Evolutionary conservation across 2,113 vertebrate species (phyloP).

Genomic region (Holacanthus passer): DNA sequence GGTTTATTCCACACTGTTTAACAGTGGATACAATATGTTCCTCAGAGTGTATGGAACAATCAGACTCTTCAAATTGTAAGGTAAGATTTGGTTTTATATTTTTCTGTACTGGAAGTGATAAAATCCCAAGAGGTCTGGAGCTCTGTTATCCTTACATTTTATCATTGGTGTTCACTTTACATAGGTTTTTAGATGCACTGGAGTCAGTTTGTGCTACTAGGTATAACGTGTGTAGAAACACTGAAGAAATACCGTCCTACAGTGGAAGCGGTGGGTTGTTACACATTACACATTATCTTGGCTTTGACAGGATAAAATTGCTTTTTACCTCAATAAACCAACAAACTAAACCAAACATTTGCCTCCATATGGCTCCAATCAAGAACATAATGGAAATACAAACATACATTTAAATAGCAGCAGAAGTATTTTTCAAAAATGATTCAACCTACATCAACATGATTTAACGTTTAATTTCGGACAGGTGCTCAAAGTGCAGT

Average conservation of each 20-base stretch:
- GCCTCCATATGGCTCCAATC: not conserved
- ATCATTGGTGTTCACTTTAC: not conserved
- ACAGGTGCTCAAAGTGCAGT: conserved; percentile 24
- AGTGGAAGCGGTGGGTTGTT: not conserved
- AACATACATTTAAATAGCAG: not conserved
- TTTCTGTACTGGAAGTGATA: not conserved
- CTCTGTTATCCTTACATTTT: not conserved
- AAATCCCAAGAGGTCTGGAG: no score
- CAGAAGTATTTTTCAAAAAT: conserved; percentile 16
- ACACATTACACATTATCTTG: no score
- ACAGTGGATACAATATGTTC: no score
- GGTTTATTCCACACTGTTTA: not conserved
- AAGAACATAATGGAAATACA: not conserved
- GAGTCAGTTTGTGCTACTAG: not conserved
- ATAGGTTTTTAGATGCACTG: not conserved
- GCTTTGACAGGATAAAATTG: not conserved
- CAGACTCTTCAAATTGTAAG: not conserved
- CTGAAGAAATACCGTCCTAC: no score
- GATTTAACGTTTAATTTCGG: conserved; percentile 7
- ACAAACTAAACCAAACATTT: not conserved
- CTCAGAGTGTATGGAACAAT: not conserved
- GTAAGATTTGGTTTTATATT: not conserved
- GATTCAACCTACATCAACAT: conserved; percentile 9
- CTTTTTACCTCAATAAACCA: no score
- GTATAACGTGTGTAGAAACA: not conserved